These are phyloP conservation scores for Anisognathus igniventris DNA, from an alignment of 2,797 vertebrate genomes.

Conservation along the genomic window DNA sequence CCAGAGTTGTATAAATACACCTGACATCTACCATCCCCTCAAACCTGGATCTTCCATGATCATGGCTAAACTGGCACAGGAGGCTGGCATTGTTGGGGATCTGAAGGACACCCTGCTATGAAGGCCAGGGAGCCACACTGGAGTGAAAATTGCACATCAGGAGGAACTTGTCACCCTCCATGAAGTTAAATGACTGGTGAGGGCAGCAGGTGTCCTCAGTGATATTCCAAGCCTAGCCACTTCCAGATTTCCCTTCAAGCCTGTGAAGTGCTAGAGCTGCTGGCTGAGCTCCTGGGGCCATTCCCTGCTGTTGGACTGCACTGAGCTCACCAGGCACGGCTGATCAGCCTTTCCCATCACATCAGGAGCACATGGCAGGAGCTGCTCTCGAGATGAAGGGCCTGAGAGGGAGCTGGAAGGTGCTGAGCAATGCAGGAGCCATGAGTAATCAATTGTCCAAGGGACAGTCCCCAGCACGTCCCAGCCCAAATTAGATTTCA, in stretches of 20 bases:
- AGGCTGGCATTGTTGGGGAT: fast-evolving
- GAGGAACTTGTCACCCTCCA: neutral
- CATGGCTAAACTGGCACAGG: neutral
- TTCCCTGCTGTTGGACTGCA: neutral
- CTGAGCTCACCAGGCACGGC: neutral
- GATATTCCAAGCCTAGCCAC: neutral
- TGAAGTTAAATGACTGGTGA: neutral
- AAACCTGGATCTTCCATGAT: neutral
- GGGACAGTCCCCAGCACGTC: neutral
- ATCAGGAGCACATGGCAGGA: neutral
- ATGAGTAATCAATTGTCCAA: neutral
- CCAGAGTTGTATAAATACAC: neutral
- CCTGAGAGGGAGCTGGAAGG: neutral
- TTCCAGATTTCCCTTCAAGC: neutral
- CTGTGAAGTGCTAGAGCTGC: neutral
- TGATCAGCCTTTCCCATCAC: neutral
- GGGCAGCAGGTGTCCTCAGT: neutral
- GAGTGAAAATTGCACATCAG: neutral
- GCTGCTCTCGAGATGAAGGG: neutral
- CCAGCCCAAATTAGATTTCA: neutral
- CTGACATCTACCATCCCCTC: neutral
- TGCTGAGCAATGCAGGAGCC: neutral
- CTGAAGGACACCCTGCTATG: neutral
- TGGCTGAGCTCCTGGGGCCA: neutral
- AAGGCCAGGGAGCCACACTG: neutral